Conservation (phyloP, 2,888 invertebrate genomes). For the Acanthoscelides obtectus region DNA sequence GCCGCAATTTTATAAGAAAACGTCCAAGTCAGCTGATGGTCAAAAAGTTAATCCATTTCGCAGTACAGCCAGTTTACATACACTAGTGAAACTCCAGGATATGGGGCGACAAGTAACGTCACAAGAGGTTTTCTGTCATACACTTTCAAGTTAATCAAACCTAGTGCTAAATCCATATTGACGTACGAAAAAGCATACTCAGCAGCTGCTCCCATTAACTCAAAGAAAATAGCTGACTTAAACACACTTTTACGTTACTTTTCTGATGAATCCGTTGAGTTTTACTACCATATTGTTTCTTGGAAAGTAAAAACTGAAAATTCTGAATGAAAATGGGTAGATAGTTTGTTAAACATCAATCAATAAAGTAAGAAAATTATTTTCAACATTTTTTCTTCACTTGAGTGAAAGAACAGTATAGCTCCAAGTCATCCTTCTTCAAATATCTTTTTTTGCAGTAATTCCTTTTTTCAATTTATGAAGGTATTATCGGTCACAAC, state of each 20-base stretch:
- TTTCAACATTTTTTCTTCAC: too few species aligned
- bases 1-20: conserved; percentile 10
- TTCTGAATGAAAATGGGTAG: neutral
- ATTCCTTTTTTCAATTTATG: too few species aligned
- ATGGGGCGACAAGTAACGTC: neutral
- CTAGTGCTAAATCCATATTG: neutral
- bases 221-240: conserved; percentile 16
- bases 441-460: too few species aligned
- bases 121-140: neutral
- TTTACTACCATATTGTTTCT: neutral
- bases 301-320: neutral
- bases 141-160: neutral
- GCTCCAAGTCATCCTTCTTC: too few species aligned
- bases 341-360: too few species aligned
- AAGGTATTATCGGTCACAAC: too few species aligned
- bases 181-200: conserved; percentile 6
- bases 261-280: conserved; percentile 8
- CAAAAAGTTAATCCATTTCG: conserved; percentile 11
- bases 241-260: conserved; percentile 12
- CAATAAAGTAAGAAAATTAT: too few species aligned
- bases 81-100: conserved; percentile 8
- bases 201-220: conserved; percentile 16
- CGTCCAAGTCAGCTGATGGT: conserved; percentile 1
- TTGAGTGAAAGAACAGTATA: too few species aligned
- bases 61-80: conserved; percentile 14